Base-by-base conservation (phyloP, 2,113 vertebrate species). In the Cavia porcellus region DNA sequence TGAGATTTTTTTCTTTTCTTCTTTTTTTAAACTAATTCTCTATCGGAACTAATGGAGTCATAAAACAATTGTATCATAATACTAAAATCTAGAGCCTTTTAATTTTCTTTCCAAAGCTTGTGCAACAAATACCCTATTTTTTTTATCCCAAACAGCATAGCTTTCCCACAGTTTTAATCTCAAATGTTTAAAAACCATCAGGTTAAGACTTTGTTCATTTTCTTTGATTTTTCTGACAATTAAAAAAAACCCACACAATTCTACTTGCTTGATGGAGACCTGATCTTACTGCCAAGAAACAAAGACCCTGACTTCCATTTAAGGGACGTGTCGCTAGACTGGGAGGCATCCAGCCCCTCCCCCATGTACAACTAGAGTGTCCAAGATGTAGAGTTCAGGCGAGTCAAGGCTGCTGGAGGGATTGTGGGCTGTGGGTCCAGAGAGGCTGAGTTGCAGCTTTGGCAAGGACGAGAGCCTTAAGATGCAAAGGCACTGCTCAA, bases 11-110 rank as follows among this genome's bases (percentile, higher is more conserved):
- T 77, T 90, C 32, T 28, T 17, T 47, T 88, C 61, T 68, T 87
- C 61, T 45, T 87, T 22, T 66, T 94, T 90, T n/a, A 70, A 52
- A 57, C 47, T 84, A 90, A 87, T 94, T 96, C 92, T 86, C 68
- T 35, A 86, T 87, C n/a, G 79, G 45, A 35, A 52, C 50, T 89
- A 82, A 95, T 86, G 32, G 84, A 96, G 57, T 19, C 92, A 86
- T 52, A 87, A 70, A 81, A 35, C 13, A 87, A 94, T 83, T 79
- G 74, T n/a, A 32, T 35, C 30, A 84, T 86, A 92, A 85, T 77
- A 95, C 28, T 62, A 83, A 93, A 96, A 81, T 82, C 50, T 4
- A 89, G 38, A 66, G n/a, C 1, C n/a, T 91, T 91, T 84, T 80
- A 74, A 94, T 77, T 30, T 68, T 85, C 25, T 61, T 80, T 82